Evolutionary conservation across 2,888 invertebrate genomes (phyloP), one percentile per base, ranked within the genome.

Genomic region (Erannis defoliaria): DNA sequence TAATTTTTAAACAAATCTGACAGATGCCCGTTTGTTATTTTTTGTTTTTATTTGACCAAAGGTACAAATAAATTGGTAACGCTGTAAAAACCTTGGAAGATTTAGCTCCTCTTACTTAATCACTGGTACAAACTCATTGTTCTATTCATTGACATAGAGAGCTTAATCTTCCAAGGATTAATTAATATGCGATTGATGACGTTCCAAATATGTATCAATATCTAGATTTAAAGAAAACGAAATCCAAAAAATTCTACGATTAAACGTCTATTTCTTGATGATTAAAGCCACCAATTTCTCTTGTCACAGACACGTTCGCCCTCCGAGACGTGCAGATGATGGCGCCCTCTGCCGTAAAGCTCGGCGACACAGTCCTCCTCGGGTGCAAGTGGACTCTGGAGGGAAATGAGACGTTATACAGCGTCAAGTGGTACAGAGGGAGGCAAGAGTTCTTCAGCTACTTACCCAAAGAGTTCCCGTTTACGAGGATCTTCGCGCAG

Each of bases 381-480:
- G 94, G 95, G 67, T 97, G 97, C 88, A 94, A 94, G 71, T 97
- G 96, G 94, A 94, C 96, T 67, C 89, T 97, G 57, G 95, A 96
- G 80, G 94, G 94, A 18, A 92, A 92, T 50, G 96, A 96, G 76
- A 95, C 94, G 1, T 89, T 97, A 16, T 97, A 97, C 88, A 95
- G 96, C 66, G 96, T 97, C 65, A 97, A 97, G 86, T 97, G 97
- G 97, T 97, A 97, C 90, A 94, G 96, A 71, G 96, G 96, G 1
- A 76, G 94, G 53, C 94, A 95, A 73, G 97, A 97, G 86, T 97
- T 97, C 94, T 97, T 95, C 93, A 94, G 97, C 79, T 97, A 94
- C 79, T 93, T 96, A 72, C 97, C 96, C 5, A 96, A 96, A 80
- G 97, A 97, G 81, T 93, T 95, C 73, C 97, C 96, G 0, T 95